Evolutionary conservation across 2,113 vertebrate species (phyloP).

Genomic region (Petaurus breviceps): DNA sequence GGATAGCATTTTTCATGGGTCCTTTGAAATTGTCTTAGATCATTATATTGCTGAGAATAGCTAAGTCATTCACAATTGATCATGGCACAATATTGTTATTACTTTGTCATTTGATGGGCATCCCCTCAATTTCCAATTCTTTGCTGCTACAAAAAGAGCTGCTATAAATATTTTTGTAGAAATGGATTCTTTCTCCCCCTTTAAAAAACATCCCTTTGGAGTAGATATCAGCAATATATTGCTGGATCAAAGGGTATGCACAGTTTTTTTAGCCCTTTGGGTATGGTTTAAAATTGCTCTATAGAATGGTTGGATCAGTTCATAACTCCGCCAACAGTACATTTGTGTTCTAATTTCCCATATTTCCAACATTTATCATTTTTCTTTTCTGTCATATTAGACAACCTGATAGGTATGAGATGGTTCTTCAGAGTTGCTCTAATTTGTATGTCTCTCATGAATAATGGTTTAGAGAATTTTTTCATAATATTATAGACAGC

Average conservation of each 20-base stretch:
- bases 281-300: not conserved
- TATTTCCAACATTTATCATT: not conserved
- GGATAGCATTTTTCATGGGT: not conserved
- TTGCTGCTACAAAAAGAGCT: not conserved
- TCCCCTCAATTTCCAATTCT: not conserved
- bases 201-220: not conserved
- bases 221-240: not conserved
- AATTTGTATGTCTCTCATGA: not conserved
- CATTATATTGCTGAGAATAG: not conserved
- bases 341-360: not conserved
- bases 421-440: not conserved
- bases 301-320: not conserved
- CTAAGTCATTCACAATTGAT: not conserved
- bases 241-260: not conserved
- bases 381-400: not conserved
- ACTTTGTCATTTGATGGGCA: not conserved
- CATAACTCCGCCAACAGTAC: not conserved
- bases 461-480: not conserved
- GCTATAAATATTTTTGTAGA: not conserved
- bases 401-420: not conserved
- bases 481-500: not conserved
- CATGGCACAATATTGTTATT: not conserved
- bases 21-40: not conserved
- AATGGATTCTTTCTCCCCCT: too few relatives aligned
- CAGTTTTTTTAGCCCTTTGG: not conserved